Evolutionary conservation across 2,113 vertebrate species (phyloP), one percentile per base, ranked within the genome.

Genomic region (Gorilla gorilla): DNA sequence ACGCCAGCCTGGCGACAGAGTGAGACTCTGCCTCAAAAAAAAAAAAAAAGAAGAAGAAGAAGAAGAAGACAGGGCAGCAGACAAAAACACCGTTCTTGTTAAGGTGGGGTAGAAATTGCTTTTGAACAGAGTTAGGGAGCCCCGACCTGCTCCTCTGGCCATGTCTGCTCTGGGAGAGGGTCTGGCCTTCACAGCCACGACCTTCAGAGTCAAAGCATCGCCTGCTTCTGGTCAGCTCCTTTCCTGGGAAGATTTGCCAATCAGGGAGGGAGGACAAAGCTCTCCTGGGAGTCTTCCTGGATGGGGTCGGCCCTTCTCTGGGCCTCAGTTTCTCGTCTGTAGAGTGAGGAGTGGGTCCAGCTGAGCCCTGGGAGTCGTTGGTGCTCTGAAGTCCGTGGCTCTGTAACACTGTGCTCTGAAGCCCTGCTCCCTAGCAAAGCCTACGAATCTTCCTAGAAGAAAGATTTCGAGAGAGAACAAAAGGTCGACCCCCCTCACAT

Each of bases 401-500:
- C 45, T 5, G 1, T 7, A 11, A 23, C 8, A 1, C 14, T 10
- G 50, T 40, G 50, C 59, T 78, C 94, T 3, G 11, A 50, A 45
- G 38, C 82, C 1, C 22, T 4, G 3, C 7, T 1, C 17, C 40
- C 43, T 0, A 38, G 43, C 57, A 40, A 55, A 82, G 66, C 68
- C 48, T 2, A 45, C 18, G 70, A 27, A 3, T 32, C 64, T 50
- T 30, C 7, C 43, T 52, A 23, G 57, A 72, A 68, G 64, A 43
- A 83, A 0, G 3, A 59, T 70, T 64, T 66, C 45, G 4, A 12
- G 61, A 32, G n/a, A 89, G 94, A 76, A 38, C 3, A 11, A 7
- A 43, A 25, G 45, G 70, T 32, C 11, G 4, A 1, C 40, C 23
- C 35, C 0, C 76, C 80, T 9, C 2, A 14, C 0, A 0, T 0